Percentiles rank a stretch among this genome's conserved stretches.
Evolutionary conservation across 2,113 vertebrate genomes (phyloP).

Genomic region (Corynorhinus townsendii): DNA sequence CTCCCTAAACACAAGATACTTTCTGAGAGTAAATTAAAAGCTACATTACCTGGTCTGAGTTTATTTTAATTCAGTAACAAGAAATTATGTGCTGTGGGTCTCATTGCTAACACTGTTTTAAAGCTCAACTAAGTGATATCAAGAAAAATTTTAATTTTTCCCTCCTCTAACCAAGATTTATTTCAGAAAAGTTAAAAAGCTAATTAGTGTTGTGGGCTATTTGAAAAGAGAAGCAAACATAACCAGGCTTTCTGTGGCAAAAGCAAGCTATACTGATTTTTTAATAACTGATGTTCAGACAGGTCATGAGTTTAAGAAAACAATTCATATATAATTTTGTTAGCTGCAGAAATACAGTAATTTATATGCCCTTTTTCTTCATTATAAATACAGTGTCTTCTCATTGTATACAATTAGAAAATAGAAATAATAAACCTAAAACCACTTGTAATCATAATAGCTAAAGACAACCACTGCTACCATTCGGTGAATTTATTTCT

Average conservation of each 20-base stretch:
- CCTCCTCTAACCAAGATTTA: neutral
- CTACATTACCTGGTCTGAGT: neutral
- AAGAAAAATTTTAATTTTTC: neutral
- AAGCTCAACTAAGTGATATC: neutral
- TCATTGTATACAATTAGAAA: neutral
- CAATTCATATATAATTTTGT: neutral
- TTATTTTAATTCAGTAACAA: slow-evolving; percentile 36
- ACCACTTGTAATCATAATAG: neutral
- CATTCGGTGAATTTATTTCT: neutral
- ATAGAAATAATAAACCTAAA: neutral
- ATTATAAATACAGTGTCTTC: neutral
- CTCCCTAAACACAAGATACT: slow-evolving; percentile 38
- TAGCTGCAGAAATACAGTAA: neutral
- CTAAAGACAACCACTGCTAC: neutral
- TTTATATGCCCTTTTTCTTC: neutral
- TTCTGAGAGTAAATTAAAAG: slow-evolving; percentile 52
- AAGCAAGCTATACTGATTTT: neutral
- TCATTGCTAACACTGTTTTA: neutral
- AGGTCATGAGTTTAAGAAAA: neutral
- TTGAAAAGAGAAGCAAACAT: neutral
- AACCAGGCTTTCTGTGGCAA: neutral
- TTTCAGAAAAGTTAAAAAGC: neutral
- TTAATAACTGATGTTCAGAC: neutral
- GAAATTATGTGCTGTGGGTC: neutral
- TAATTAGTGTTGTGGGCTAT: neutral